These are phyloP conservation scores for Ictalurus punctatus DNA, from an alignment of 2,113 vertebrate genomes.

Conservation along the genomic window DNA sequence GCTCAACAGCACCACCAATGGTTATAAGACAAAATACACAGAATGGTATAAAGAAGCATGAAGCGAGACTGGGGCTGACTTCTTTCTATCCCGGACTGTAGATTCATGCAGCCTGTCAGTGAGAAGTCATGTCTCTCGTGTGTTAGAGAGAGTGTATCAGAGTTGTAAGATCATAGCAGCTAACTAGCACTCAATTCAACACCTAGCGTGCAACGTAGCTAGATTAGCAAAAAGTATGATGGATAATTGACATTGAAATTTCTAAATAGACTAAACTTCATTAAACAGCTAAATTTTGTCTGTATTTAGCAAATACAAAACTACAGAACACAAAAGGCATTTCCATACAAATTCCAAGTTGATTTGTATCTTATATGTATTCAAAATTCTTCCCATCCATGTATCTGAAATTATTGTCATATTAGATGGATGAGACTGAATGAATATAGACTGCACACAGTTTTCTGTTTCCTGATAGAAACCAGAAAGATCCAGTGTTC, in stretches of 20 bases:
- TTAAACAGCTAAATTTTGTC: background rate
- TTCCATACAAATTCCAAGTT: background rate
- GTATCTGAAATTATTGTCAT: background rate
- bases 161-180: background rate
- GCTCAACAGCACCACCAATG: background rate
- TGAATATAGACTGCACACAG: background rate
- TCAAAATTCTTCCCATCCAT: background rate
- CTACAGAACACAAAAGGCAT: background rate
- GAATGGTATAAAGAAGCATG: background rate
- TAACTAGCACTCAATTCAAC: background rate
- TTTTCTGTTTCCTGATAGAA: background rate
- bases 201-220: background rate
- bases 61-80: background rate
- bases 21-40: background rate
- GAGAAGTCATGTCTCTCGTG: background rate
- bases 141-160: background rate
- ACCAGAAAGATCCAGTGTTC: background rate
- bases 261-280: background rate
- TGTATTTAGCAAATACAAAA: background rate
- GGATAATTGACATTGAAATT: background rate
- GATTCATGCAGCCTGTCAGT: background rate
- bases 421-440: background rate
- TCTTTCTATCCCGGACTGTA: background rate
- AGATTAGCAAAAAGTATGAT: background rate
- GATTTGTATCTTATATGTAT: background rate